Base-by-base conservation (phyloP, 2,888 invertebrate species). In the Conops quadrifasciatus region DNA sequence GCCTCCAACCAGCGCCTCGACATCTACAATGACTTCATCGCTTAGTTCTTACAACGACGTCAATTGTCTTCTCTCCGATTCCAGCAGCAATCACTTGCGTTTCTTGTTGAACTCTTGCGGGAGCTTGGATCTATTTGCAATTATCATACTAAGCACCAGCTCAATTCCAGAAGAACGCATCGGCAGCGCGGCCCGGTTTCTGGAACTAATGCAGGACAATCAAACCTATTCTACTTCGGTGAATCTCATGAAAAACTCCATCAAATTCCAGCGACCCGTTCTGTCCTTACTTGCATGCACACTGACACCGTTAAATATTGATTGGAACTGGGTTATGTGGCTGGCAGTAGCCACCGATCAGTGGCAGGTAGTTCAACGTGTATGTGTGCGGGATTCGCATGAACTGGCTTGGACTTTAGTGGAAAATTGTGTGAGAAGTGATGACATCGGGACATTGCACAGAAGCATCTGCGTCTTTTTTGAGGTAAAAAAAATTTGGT, bases 381-480 rank as follows among this genome's bases (percentile, higher is more conserved):
- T 73, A 1, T 73, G 77, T 47, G 72, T 68, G 15, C 75, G 75
- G 28, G 72, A 77, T 63, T 72, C 76, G 15, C 75, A 80, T 11
- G 79, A 82, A 4, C 74, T 80, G 19, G 75, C 80, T 0, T 82
- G 81, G 80, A 75, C 75, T 0, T 28, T 87, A 2, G 79, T 86
- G 26, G 80, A 82, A 15, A 75, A 78, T 16, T 78, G 81, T 19
- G 79, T 93, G 11, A 81, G 85, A 19, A 86, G 87, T 30, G 89
- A 90, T 15, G 91, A 89, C 77, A 85, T 90, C 7, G 87, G 87
- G 51, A 90, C 91, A 0, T 80, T 94, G 28, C 87, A 88, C 63
- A 89, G 91, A 77, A 91, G 92, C 73, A 89, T 92, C 79, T 84
- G 88, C 60, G 90, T 93, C 77, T 94, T 94, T 83, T 89, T 92